Conservation (phyloP, 2,113 vertebrate genomes). For the Coracopsis vasa region DNA sequence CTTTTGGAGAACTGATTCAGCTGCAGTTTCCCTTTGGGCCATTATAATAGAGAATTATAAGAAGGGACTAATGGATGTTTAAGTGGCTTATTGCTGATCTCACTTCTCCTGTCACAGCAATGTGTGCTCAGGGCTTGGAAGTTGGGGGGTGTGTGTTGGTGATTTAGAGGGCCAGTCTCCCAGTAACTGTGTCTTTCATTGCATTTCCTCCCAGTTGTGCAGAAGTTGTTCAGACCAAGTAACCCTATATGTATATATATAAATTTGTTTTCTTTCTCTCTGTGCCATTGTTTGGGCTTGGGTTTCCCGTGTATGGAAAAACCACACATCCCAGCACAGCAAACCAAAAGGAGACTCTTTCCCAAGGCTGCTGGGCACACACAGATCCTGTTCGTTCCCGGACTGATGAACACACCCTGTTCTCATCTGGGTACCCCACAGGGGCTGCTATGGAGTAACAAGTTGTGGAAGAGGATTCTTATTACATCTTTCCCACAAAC, state of each 20-base stretch:
- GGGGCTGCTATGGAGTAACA: conserved; percentile 53
- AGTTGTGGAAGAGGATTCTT: conserved; percentile 46
- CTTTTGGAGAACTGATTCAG: background rate
- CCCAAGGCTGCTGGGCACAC: background rate
- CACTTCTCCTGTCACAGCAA: background rate
- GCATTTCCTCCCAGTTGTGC: background rate
- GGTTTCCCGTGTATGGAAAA: background rate
- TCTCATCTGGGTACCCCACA: conserved; percentile 29
- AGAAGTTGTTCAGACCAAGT: background rate
- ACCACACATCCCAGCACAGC: background rate
- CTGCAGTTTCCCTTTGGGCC: background rate
- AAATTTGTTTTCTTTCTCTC: background rate
- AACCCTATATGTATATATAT: background rate
- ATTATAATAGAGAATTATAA: background rate
- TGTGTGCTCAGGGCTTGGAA: background rate
- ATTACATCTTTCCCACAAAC: conserved; percentile 51
- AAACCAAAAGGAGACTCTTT: background rate
- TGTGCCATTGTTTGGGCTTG: background rate
- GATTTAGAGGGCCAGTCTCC: background rate
- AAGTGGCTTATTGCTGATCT: background rate
- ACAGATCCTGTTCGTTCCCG: conserved; percentile 1
- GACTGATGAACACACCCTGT: conserved; percentile 27
- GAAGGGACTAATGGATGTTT: background rate
- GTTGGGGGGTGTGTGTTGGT: background rate
- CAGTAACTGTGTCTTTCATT: background rate